Evolutionary conservation across 2,888 invertebrate genomes (phyloP), one percentile per base, ranked within the genome.

Genomic region (Drosophila buzzatii): DNA sequence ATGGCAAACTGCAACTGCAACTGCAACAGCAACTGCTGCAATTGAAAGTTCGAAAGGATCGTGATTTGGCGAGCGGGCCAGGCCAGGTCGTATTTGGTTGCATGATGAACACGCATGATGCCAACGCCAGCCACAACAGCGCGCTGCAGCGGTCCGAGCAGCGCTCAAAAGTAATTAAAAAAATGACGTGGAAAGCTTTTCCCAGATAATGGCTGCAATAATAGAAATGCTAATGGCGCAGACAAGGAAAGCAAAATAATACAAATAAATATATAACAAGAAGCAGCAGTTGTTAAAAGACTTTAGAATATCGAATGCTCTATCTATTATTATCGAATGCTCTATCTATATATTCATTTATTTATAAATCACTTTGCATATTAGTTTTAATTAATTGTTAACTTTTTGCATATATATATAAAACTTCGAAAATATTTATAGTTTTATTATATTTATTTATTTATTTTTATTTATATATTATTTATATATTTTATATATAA

Each of bases 131-230:
- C 66, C 56, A 64, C 56, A 66, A n/a, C n/a, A n/a, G 23, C 23
- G 23, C 23, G 23, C 23, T 23, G 23, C 73, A 64, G 27, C 53
- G n/a, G 53, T 12, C 49, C 55, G 37, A 62, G 51, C 69, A 76
- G 44, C 59, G 64, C 70, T 74, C 71, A 60, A 81, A 85, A 81
- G 81, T 79, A 85, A 85, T 85, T 85, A 78, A 78, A 85, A 84
- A 76, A 81, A 79, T 73, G 69, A 77, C 70, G 72, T 78, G 66
- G 73, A 84, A 81, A 85, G 75, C 66, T 76, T 73, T 69, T 70
- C 70, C 63, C 74, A 69, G 68, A 71, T 89, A 88, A 86, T 89
- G 85, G 73, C 74, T 60, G 76, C 67, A 76, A 69, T 78, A 81
- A 81, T 82, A 82, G 79, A 85, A 86, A 85, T 82, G 70, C 70